Base-by-base conservation (phyloP, 2,888 invertebrate genomes). In the Lycaena phlaeas region DNA sequence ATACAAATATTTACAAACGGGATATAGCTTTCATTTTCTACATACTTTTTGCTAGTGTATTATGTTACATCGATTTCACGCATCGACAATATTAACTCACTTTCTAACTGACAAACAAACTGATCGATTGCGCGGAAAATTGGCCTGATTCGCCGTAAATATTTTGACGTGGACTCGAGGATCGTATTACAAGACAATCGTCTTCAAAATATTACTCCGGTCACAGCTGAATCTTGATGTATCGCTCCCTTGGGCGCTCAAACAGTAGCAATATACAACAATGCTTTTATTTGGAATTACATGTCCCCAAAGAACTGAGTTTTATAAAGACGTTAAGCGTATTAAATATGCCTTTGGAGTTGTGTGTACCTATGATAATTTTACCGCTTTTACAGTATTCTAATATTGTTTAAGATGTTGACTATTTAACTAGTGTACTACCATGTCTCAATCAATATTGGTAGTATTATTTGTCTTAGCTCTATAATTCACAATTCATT, bases 61-160 rank as follows among this genome's bases (percentile, higher is more conserved):
- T 11, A 29, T 30, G 22, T 25, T 22, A 30, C 45, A 45, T 42
- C 64, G 67, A 78, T 78, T 79, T 77, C 72, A 78, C 70, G 72
- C 68, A 49, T 54, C 54, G 57, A 49, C 48, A 53, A 57, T 64
- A 59, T 61, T 60, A 69, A 70, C 74, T 71, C 68, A 58, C 60
- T 61, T 61, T 62, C 61, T 56, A 57, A 52, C 46, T 39, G 36
- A 40, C 43, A 42, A 57, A 61, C 53, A 53, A 45, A 49, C 61
- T 74, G 81, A 82, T 82, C 71, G 82, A 82, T 82, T 59, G 69
- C 50, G 63, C 66, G 67, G 70, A 71, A 82, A 82, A 82, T 81
- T 59, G 72, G 55, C 61, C 59, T 53, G 66, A 70, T 69, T 69
- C 64, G 54, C 61, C 66, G 74, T 73, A 78, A 82, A 82, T 82